phyloP scores from a whole-genome alignment of 2,888 invertebrate genomes.

The Unio delphinus region DNA sequence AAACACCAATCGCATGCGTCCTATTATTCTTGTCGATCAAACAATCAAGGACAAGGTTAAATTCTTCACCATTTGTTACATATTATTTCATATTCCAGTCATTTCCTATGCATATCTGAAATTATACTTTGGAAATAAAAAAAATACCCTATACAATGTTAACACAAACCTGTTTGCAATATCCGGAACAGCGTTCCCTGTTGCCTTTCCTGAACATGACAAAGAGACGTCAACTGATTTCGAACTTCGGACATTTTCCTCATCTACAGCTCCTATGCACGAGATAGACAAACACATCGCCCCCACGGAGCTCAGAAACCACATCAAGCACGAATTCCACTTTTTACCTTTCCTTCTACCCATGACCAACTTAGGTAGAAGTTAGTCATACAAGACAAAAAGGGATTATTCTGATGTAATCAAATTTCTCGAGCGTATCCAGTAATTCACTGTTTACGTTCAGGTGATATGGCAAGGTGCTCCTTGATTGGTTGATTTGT shows the following conservation, averaged over 20 bases:
- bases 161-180: too few species aligned
- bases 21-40: background rate
- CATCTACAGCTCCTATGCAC: conserved; percentile 28
- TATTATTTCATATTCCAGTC: background rate
- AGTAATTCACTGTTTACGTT: too few species aligned
- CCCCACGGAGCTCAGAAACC: conserved; percentile 46
- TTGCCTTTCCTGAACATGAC: too few species aligned
- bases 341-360: conserved; percentile 32
- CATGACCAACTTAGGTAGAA: conserved; percentile 13
- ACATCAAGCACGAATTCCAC: conserved; percentile 47
- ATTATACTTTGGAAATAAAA: background rate
- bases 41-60: conserved; percentile 9
- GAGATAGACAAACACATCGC: conserved; percentile 41
- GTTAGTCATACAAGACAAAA: too few species aligned
- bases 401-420: too few species aligned
- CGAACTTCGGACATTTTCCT: conserved; percentile 4
- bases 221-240: too few species aligned
- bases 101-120: background rate
- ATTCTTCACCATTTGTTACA: background rate
- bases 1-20: conserved; percentile 1
- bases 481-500: too few species aligned
- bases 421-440: too few species aligned
- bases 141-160: too few species aligned
- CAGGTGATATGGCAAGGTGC: too few species aligned
- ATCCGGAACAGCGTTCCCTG: too few species aligned